A percentile compares a stretch with the other conserved stretches of the same genome.
phyloP scores from a whole-genome alignment of 2,113 vertebrate genomes.

The Garra rufa region DNA sequence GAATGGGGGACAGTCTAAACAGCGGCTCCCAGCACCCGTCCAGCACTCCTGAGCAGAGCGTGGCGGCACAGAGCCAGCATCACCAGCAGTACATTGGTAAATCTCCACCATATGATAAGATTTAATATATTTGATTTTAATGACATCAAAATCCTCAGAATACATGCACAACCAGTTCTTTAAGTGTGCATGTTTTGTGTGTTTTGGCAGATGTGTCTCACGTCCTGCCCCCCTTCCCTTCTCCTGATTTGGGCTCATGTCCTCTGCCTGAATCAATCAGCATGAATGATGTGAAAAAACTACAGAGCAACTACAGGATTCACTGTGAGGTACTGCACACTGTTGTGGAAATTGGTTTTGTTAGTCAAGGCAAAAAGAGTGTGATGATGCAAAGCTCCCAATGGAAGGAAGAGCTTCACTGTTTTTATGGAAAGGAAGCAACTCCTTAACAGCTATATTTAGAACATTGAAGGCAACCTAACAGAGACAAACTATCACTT shows the following conservation, averaged over 20 bases:
- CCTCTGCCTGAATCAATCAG: constrained; percentile 86
- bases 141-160: background rate
- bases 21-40: constrained; percentile 80
- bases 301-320: constrained; percentile 90
- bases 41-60: constrained; percentile 86
- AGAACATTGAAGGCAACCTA: background rate
- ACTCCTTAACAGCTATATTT: background rate
- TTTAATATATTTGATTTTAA: background rate
- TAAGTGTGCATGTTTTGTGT: background rate
- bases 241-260: constrained; percentile 79
- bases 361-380: background rate
- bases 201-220: constrained; percentile 85
- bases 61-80: constrained; percentile 92
- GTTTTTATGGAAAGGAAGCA: background rate
- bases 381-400: background rate
- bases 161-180: background rate
- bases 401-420: background rate
- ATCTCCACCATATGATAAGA: background rate
- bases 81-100: constrained; percentile 98
- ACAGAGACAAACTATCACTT: background rate
- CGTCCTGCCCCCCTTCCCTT: constrained; percentile 88
- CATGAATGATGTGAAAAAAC: constrained; percentile 84
- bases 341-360: too few species aligned
- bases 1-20: constrained; percentile 81
- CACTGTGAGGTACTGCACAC: constrained; percentile 89